Conservation (phyloP, 2,113 vertebrate genomes). For the Upupa epops region DNA sequence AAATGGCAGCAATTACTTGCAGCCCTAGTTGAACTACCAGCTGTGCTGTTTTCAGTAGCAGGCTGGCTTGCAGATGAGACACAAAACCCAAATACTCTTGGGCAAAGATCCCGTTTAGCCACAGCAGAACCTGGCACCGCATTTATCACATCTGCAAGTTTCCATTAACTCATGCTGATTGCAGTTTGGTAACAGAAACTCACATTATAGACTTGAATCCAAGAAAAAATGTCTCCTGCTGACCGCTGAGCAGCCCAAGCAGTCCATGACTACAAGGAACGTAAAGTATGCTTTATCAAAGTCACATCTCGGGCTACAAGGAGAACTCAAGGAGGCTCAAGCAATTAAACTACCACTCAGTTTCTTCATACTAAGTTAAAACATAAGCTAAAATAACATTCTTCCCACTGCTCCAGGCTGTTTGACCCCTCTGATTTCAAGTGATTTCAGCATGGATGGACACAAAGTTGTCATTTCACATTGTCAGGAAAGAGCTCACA, state of each 20-base stretch:
- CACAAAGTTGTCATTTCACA: not conserved
- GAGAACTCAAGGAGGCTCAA: constrained; percentile 26
- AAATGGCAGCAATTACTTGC: not conserved
- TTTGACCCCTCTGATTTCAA: not conserved
- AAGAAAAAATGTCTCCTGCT: constrained; percentile 9
- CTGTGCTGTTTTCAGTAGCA: not conserved
- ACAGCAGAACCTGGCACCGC: constrained; percentile 1
- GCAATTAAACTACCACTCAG: constrained; percentile 5
- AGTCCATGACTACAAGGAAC: not conserved
- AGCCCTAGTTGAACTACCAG: not conserved
- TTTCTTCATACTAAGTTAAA: constrained; percentile 9
- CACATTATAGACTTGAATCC: not conserved
- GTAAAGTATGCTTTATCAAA: constrained; percentile 12
- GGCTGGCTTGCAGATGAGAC: constrained; percentile 5
- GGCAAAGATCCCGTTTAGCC: not conserved
- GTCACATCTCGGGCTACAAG: constrained; percentile 16
- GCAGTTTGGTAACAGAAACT: not conserved
- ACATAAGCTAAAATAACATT: constrained; percentile 19
- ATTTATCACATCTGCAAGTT: constrained; percentile 29
- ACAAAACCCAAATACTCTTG: not conserved
- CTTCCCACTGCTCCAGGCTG: not conserved
- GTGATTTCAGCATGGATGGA: not conserved
- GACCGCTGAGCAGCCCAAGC: not conserved
- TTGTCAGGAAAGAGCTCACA: not conserved
- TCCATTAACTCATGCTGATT: not conserved